A percentile compares a stretch with the other conserved stretches of the same genome.
Evolutionary conservation across 2,113 vertebrate species (phyloP).

Genomic region (Channa maculata): DNA sequence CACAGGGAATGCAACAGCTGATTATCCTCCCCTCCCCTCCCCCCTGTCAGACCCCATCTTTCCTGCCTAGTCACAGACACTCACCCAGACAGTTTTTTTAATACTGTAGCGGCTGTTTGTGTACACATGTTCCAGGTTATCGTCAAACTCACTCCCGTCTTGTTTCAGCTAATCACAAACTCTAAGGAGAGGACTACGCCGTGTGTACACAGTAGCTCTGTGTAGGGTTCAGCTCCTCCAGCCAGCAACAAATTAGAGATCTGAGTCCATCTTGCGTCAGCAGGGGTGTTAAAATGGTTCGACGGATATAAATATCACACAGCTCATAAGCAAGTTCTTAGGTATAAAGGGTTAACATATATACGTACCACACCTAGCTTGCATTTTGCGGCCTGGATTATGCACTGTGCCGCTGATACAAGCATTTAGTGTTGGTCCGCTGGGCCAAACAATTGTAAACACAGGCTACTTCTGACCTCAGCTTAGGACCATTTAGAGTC

Average conservation of each 20-base stretch:
- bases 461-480: constrained; percentile 5
- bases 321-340: constrained; percentile 73
- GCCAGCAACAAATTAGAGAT: constrained; percentile 42
- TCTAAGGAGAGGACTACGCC: not conserved
- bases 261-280: constrained; percentile 75
- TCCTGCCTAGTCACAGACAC: constrained; percentile 59
- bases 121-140: not conserved
- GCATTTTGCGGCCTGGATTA: constrained; percentile 62
- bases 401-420: constrained; percentile 69
- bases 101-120: not conserved
- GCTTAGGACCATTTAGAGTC: not conserved
- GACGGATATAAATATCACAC: constrained; percentile 81
- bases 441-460: constrained; percentile 42
- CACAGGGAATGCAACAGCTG: constrained; percentile 88
- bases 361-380: constrained; percentile 76
- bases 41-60: constrained; percentile 32
- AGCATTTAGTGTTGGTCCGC: constrained; percentile 46
- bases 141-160: not conserved
- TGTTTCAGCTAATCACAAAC: not conserved
- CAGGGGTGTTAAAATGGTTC: constrained; percentile 79
- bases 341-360: constrained; percentile 72
- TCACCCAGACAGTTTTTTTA: constrained; percentile 21
- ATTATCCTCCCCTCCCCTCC: constrained; percentile 61
- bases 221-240: not conserved
- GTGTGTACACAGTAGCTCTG: not conserved